phyloP scores from a whole-genome alignment of 2,113 vertebrate species.

The Myiopsitta monachus region DNA sequence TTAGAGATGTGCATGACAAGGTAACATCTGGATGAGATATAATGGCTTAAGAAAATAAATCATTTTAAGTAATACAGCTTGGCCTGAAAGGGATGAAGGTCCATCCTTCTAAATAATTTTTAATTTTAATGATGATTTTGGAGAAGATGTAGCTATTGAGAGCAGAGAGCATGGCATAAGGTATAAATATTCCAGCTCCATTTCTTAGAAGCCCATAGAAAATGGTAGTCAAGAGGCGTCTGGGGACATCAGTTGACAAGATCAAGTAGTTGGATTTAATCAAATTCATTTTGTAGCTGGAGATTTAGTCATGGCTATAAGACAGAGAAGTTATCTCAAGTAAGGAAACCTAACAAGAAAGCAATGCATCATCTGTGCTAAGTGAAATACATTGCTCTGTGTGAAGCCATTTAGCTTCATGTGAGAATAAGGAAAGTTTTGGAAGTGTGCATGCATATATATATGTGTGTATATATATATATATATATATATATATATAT shows the following conservation, averaged over 20 bases:
- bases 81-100: not conserved
- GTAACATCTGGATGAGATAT: not conserved
- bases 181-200: slow-evolving; percentile 8
- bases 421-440: slow-evolving; percentile 22
- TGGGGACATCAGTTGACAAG: slow-evolving; percentile 37
- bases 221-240: not conserved
- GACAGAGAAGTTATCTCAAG: slow-evolving; percentile 31
- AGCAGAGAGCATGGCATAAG: not conserved
- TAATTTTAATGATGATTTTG: not conserved
- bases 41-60: not conserved
- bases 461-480: too few relatives aligned
- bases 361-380: slow-evolving; percentile 16
- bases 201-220: slow-evolving; percentile 15
- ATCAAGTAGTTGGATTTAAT: slow-evolving; percentile 64
- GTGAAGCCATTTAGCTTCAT: not conserved
- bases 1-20: not conserved
- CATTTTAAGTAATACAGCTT: not conserved
- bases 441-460: not conserved
- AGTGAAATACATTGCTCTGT: slow-evolving; percentile 32
- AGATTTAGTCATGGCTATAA: slow-evolving; percentile 51
- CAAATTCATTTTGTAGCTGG: slow-evolving; percentile 54
- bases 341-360: slow-evolving; percentile 43
- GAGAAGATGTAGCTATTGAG: not conserved
- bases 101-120: not conserved
- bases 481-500: not conserved